Evolutionary conservation across 2,113 vertebrate species (phyloP), one percentile per base, ranked within the genome.

Genomic region (Triplophysa dalaica): DNA sequence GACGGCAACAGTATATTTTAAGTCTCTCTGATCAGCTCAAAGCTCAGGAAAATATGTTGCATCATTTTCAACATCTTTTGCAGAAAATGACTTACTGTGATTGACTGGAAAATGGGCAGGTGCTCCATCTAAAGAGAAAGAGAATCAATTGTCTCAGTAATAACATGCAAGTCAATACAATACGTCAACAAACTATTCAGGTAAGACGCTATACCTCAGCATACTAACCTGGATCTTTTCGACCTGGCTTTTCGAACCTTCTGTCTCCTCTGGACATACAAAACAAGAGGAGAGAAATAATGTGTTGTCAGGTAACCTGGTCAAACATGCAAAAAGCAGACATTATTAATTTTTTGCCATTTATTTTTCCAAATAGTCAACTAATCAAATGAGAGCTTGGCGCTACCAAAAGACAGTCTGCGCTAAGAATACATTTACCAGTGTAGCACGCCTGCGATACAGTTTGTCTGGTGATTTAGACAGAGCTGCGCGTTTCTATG

Each of bases 221-320:
- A 74, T 33, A 93, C 95, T 91, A 93, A 99, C 98, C 97, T 95
- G 96, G 92, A 87, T 99, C 98, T 96, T 99, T 99, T 91, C 96
- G 94, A 88, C 94, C 95, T 91, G 97, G 95, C 91, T 99, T 99
- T 94, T 99, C 98, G 95, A 99, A 99, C 89, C 97, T 92, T 89
- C 95, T 94, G 90, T 99, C 97, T 88, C 95, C 97, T 94, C 97
- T 98, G 86, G 84, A 89, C 81, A 88, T 76, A 73, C 58, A 79
- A 78, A 77, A 41, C 52, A 54, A 24, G 58, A 43, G 60, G 89
- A 13, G 78, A 17, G 8, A 81, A 45, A 10, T 2, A 12, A 45
- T 45, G 5, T n/a, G 5, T n/a, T 16, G 56, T 74, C 21, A 66
- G 45, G 12, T 43, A 56, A 63, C 43, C n/a, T 52, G 9, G 43